Evolutionary conservation across 2,113 vertebrate genomes (phyloP).

Genomic region (Phyllopteryx taeniolatus): DNA sequence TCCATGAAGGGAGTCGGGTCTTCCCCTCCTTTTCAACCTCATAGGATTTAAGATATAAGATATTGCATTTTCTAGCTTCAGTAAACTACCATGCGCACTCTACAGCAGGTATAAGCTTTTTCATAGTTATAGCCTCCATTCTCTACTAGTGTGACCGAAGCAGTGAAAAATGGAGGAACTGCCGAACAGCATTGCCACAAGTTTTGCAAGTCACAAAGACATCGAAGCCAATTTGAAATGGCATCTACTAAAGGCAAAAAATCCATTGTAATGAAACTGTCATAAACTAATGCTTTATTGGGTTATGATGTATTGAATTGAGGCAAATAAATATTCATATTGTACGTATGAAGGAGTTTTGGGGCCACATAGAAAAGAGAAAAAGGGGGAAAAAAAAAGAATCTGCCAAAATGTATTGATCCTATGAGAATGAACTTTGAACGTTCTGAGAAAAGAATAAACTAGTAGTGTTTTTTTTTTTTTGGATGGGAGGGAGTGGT

Average conservation of each 20-base stretch:
- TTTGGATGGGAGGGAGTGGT: too few species aligned
- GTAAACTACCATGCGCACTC: slow-evolving; percentile 21
- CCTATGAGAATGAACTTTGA: neutral
- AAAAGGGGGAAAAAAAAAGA: neutral
- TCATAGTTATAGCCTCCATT: slow-evolving; percentile 24
- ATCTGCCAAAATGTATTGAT: neutral
- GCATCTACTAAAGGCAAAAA: neutral
- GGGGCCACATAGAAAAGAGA: too few species aligned
- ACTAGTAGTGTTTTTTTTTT: too few species aligned
- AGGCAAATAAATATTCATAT: neutral
- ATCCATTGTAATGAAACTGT: neutral
- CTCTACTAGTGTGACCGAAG: slow-evolving; percentile 67
- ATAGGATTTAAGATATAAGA: neutral
- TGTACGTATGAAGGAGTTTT: neutral
- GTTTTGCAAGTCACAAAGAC: slow-evolving; percentile 42
- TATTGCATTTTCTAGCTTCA: neutral
- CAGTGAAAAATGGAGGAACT: slow-evolving; percentile 51
- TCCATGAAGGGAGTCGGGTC: slow-evolving; percentile 22
- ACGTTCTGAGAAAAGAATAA: neutral
- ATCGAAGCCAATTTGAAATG: neutral
- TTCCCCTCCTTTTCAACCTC: slow-evolving; percentile 16
- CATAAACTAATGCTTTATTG: neutral
- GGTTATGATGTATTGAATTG: neutral
- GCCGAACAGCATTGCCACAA: slow-evolving; percentile 41
- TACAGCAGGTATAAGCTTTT: slow-evolving; percentile 18